Evolutionary conservation across 2,113 vertebrate genomes (phyloP).

Genomic region (Corythornis madagascariensis): DNA sequence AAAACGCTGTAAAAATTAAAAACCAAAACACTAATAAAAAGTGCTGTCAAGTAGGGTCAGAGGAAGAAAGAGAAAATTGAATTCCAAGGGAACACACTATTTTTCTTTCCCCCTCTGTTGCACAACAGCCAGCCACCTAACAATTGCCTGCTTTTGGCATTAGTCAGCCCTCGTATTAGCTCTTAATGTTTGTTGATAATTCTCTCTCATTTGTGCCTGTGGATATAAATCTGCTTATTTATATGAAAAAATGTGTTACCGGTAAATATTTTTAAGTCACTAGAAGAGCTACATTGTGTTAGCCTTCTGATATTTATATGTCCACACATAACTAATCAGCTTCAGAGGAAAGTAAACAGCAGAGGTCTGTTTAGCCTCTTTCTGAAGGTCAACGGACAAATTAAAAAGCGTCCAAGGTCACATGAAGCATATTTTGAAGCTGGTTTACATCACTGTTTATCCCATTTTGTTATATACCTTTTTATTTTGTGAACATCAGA

Average conservation of each 20-base stretch:
- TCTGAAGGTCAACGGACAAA: constrained; percentile 41
- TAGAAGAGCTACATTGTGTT: constrained; percentile 20
- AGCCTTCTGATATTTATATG: constrained; percentile 53
- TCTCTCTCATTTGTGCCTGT: constrained; percentile 40
- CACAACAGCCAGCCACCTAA: neutral
- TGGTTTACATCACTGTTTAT: neutral
- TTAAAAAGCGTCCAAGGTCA: constrained; percentile 42
- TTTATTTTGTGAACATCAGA: neutral
- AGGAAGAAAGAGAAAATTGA: neutral
- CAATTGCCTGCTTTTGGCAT: constrained; percentile 1
- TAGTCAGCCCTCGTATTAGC: neutral
- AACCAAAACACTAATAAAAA: neutral
- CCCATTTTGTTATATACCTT: neutral
- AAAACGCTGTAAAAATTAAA: neutral
- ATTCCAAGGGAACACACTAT: neutral
- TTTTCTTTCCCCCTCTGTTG: neutral
- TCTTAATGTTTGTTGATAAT: constrained; percentile 9
- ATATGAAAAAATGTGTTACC: constrained; percentile 10
- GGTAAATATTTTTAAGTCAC: constrained; percentile 39
- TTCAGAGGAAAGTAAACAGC: constrained; percentile 39
- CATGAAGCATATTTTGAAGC: neutral
- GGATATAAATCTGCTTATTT: constrained; percentile 52
- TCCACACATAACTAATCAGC: constrained; percentile 25
- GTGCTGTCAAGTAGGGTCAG: neutral
- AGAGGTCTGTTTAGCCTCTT: constrained; percentile 7